These are phyloP conservation scores for Choloepus hoffmanni DNA, from an alignment of 2,113 vertebrate species.

Conservation along the genomic window DNA sequence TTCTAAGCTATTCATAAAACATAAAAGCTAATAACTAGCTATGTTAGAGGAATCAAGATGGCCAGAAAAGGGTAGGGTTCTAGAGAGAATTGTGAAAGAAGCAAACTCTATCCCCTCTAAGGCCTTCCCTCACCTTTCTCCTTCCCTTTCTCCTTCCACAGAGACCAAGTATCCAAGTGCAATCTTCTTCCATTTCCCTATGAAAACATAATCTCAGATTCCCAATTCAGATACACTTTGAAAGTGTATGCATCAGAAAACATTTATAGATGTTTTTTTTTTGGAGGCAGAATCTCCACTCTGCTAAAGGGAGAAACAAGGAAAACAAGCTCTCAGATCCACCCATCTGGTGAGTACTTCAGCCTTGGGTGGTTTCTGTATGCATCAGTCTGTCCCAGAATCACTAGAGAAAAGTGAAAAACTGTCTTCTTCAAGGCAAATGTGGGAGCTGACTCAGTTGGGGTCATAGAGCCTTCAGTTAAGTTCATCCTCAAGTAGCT, in stretches of 20 bases:
- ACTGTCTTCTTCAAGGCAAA: background rate
- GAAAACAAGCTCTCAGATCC: background rate
- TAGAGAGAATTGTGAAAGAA: background rate
- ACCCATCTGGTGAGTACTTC: background rate
- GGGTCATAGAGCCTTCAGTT: background rate
- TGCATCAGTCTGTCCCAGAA: background rate
- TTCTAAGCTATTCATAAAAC: background rate
- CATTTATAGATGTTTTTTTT: background rate
- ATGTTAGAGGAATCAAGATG: background rate
- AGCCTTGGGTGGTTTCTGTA: background rate
- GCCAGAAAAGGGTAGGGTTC: background rate
- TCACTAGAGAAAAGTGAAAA: background rate
- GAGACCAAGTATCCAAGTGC: background rate
- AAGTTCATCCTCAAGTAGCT: background rate
- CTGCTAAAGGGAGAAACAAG: background rate
- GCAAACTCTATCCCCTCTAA: background rate
- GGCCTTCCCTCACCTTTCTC: background rate
- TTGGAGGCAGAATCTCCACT: background rate
- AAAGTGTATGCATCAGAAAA: conserved; percentile 14
- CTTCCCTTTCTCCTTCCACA: background rate
- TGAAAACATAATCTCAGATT: background rate
- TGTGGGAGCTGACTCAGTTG: background rate
- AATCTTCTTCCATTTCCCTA: background rate
- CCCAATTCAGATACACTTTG: background rate
- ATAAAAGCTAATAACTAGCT: background rate